Conservation (phyloP, 2,797 vertebrate species). For the Pseudochirops corinnae region DNA sequence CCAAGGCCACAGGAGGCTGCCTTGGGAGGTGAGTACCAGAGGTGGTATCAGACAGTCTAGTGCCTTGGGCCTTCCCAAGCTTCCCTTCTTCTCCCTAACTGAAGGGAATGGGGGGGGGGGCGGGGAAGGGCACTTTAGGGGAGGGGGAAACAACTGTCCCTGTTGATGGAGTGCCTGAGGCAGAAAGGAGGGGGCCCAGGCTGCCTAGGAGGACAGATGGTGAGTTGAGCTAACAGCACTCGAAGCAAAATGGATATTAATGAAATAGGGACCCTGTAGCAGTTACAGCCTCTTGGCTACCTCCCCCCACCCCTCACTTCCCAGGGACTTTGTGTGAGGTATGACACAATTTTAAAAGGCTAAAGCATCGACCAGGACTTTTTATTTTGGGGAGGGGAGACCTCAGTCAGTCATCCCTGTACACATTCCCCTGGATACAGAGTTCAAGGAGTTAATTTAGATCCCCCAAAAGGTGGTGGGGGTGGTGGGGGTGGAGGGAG, state of each 20-base stretch:
- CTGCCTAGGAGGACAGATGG: constrained; percentile 78
- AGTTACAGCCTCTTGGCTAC: constrained; percentile 28
- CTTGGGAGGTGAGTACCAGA: background rate
- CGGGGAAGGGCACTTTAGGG: constrained; percentile 22
- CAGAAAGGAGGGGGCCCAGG: constrained; percentile 47
- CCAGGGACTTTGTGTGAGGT: background rate
- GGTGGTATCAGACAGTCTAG: background rate
- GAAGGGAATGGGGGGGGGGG: background rate
- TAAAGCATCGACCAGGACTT: background rate
- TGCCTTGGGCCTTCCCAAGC: background rate
- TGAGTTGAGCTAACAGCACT: constrained; percentile 72
- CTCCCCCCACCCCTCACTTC: background rate
- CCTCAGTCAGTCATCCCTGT: constrained; percentile 25
- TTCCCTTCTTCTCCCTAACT: background rate
- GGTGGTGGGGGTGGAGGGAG: constrained; percentile 14
- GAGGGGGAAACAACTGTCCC: constrained; percentile 62
- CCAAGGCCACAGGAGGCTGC: background rate
- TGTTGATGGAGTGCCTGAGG: constrained; percentile 74
- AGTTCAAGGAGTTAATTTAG: constrained; percentile 57
- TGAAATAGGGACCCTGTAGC: constrained; percentile 73
- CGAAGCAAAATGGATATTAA: constrained; percentile 81
- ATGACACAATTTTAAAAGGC: background rate
- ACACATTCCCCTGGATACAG: constrained; percentile 3
- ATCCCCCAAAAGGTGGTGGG: constrained; percentile 60
- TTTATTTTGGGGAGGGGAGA: constrained; percentile 66